Evolutionary conservation across 2,888 invertebrate genomes (phyloP), one percentile per base, ranked within the genome.

Genomic region (Bellardia pandia): DNA sequence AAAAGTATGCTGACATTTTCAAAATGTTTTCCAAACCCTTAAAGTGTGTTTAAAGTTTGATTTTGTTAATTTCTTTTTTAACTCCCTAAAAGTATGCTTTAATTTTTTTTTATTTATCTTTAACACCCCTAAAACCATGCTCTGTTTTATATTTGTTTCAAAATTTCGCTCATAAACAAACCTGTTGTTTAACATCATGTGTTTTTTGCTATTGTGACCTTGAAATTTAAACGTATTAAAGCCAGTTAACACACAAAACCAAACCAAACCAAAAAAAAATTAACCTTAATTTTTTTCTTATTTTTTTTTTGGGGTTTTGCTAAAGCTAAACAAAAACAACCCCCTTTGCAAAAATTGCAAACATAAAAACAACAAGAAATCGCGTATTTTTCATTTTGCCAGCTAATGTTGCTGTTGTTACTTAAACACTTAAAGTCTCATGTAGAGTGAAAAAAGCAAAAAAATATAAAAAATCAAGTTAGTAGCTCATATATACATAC

Each of bases 151-250:
- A 42, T 2, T n/a, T 72, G 66, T 51, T 14, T 74, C 74, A 37
- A 16, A 58, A 51, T 45, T 69, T 45, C 16, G 0, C 30, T 53
- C 51, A 75, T 71, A 64, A 16, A 30, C 8, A 56, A 78, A 56
- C 68, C 56, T 66, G 76, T 66, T 84, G 81, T 56, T 77, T 14
- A 71, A 62, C 81, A 81, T 37, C 53, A 64, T 84, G 75, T 79
- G 71, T 58, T 72, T 56, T 30, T 82, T 23, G 23, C 75, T 64
- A 53, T 30, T 62, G 51, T 81, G 87, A 85, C 87, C 87, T 87
- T 87, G 87, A 83, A 79, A 82, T 83, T 79, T 74, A 62, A 78
- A 79, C 71, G 58, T 76, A 83, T 79, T 79, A 83, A 48, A 86
- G 79, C 42, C 75, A 30, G 66, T 74, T 71, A 76, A 71, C 75